A percentile compares a stretch with the other conserved stretches of the same genome.
phyloP scores from a whole-genome alignment of 2,113 vertebrate genomes.

The Melanotaenia duboulayi region DNA sequence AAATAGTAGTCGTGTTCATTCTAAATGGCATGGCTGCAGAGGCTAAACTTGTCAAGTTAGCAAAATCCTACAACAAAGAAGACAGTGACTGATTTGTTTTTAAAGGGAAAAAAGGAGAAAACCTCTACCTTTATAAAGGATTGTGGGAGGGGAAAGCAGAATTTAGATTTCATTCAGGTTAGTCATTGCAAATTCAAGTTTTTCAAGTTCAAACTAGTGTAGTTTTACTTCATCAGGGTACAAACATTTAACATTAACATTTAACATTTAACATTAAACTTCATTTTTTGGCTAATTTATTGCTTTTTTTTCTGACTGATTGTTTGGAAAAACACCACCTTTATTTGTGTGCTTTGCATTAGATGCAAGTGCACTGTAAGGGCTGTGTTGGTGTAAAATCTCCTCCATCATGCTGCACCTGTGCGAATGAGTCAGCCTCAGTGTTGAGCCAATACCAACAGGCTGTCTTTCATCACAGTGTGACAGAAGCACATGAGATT shows the following conservation, averaged over 20 bases:
- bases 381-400: conserved; percentile 23
- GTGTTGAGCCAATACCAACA: conserved; percentile 73
- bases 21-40: conserved; percentile 52
- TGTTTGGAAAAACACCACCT: background rate
- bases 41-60: conserved; percentile 67
- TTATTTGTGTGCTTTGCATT: conserved; percentile 19
- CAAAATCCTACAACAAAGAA: conserved; percentile 55
- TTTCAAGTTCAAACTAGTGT: conserved; percentile 54
- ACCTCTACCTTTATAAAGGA: conserved; percentile 63
- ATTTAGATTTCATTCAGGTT: conserved; percentile 47
- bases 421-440: conserved; percentile 67
- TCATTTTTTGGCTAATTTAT: conserved; percentile 13
- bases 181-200: conserved; percentile 48
- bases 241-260: conserved; percentile 17
- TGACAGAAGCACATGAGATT: conserved; percentile 73
- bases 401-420: conserved; percentile 71
- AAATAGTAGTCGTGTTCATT: conserved; percentile 62
- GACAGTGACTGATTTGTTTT: conserved; percentile 63
- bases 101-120: conserved; percentile 4
- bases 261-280: conserved; percentile 12
- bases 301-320: background rate
- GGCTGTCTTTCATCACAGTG: conserved; percentile 73
- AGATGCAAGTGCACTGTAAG: conserved; percentile 17
- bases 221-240: conserved; percentile 3
- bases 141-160: conserved; percentile 50